Evolutionary conservation across 2,888 invertebrate species (phyloP), one percentile per base, ranked within the genome.

Genomic region (Malthinus flaveolus): DNA sequence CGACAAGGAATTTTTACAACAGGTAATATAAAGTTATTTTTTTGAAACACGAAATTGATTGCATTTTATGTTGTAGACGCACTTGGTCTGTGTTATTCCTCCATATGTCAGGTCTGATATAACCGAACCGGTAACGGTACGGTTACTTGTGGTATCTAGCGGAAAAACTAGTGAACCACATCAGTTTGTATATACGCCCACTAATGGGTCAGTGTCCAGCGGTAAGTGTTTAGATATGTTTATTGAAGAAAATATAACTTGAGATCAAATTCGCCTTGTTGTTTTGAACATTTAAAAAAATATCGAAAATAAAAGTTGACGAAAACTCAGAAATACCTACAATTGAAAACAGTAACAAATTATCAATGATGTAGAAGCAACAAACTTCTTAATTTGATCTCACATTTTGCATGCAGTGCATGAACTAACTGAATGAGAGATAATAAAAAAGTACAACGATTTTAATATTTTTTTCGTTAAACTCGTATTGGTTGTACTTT

Each of bases 161-260:
- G 93, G 92, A 69, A 91, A 91, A 81, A 88, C 88, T 61, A 92
- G 92, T 71, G 94, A 94, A 80, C 86, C 91, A 50, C 93, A 93
- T 80, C 82, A 84, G 63, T 93, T 95, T 83, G 84, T 86, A 73
- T 95, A 91, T 82, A 90, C 90, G 61, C 90, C 90, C 67, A 75
- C 76, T 62, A 77, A 74, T 68, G 78, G 78, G 75, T 73, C 76
- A 34, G 64, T 71, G 62, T 71, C 76, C 59, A 79, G 78, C 67
- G 79, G 79, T 79, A 78, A 79, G 79, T 69, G 23, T 68, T 64
- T 66, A 61, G 66, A 69, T 70, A 69, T 57, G 58, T 60, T 44
- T 61, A 44, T 54, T 56, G 32, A 42, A 56, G 58, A 55, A 47
- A 37, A 45, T 55, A 54, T 63, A 57, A 61, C 53, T 55, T 60